Conservation (phyloP, 2,888 invertebrate genomes). For the Matsumyia berberina region DNA sequence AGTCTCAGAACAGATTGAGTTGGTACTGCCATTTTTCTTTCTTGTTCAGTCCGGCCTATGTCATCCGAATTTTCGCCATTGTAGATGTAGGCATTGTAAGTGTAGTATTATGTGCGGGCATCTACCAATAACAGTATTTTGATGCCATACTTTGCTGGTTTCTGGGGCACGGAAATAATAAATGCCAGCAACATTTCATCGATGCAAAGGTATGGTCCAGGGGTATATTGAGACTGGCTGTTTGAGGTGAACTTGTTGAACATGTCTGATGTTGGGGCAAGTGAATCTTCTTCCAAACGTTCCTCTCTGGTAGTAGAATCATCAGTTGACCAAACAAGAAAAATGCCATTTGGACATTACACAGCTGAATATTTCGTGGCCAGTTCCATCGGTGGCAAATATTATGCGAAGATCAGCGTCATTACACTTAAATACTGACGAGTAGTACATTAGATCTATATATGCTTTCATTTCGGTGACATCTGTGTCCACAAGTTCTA, state of each 20-base stretch:
- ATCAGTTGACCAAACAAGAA: slow-evolving; percentile 66
- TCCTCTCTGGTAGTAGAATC: slow-evolving; percentile 47
- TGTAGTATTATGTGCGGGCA: slow-evolving; percentile 43
- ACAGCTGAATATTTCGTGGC: slow-evolving; percentile 65
- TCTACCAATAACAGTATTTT: slow-evolving; percentile 69
- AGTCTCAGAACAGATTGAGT: slow-evolving; percentile 67
- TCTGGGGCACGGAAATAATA: slow-evolving; percentile 69
- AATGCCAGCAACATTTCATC: slow-evolving; percentile 71
- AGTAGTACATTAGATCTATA: slow-evolving; percentile 47
- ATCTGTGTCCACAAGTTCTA: slow-evolving; percentile 59
- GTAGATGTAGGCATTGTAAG: slow-evolving; percentile 57
- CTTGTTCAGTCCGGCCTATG: slow-evolving; percentile 59
- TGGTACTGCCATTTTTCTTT: slow-evolving; percentile 53
- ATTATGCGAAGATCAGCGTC: slow-evolving; percentile 51
- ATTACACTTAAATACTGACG: slow-evolving; percentile 59
- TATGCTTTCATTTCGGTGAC: slow-evolving; percentile 59
- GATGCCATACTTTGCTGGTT: slow-evolving; percentile 69
- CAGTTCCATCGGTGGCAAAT: slow-evolving; percentile 65
- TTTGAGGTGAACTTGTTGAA: slow-evolving; percentile 73
- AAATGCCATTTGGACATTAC: slow-evolving; percentile 60
- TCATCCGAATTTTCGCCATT: slow-evolving; percentile 73
- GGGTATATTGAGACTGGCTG: slow-evolving; percentile 59
- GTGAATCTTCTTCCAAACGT: slow-evolving; percentile 60
- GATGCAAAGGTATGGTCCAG: slow-evolving; percentile 64
- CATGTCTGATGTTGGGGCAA: slow-evolving; percentile 64